A percentile compares a stretch with the other conserved stretches of the same genome.
These are phyloP conservation scores for Aphelinus certus DNA, from an alignment of 1,140 invertebrate genomes.

Conservation along the genomic window DNA sequence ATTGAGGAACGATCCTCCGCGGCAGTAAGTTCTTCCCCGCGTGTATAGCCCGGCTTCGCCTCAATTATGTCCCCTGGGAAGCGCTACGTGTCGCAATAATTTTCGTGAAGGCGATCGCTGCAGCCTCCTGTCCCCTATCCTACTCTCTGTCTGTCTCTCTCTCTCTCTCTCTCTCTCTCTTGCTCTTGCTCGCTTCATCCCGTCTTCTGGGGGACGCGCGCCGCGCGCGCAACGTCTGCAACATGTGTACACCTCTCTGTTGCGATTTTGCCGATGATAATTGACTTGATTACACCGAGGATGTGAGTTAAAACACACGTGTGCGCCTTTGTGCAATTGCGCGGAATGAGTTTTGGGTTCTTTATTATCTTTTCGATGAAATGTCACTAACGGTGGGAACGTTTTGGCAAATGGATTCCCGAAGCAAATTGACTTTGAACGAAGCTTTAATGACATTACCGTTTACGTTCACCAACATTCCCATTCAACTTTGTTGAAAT, in stretches of 20 bases:
- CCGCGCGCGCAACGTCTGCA: background rate
- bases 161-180: slow-evolving; percentile 4
- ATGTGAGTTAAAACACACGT: too few species aligned
- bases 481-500: too few species aligned
- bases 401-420: background rate
- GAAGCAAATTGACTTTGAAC: too few species aligned
- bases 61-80: slow-evolving; percentile 52
- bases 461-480: too few species aligned
- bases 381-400: background rate
- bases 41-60: slow-evolving; percentile 38
- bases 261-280: slow-evolving; percentile 1
- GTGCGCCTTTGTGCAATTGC: too few species aligned
- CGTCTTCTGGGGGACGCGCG: background rate
- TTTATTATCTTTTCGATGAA: background rate
- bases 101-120: slow-evolving; percentile 24
- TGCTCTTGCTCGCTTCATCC: background rate
- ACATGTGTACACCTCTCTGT: background rate
- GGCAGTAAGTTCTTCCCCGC: slow-evolving; percentile 17
- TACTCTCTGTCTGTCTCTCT: slow-evolving; percentile 1
- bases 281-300: slow-evolving; percentile 7
- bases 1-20: slow-evolving; percentile 51
- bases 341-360: too few species aligned
- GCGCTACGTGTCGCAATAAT: slow-evolving; percentile 43
- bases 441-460: too few species aligned
- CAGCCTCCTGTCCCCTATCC: slow-evolving; percentile 1